Percentiles rank a stretch among this genome's conserved stretches.
phyloP scores from a whole-genome alignment of 2,888 invertebrate genomes.

The Nomada ferruginata region DNA sequence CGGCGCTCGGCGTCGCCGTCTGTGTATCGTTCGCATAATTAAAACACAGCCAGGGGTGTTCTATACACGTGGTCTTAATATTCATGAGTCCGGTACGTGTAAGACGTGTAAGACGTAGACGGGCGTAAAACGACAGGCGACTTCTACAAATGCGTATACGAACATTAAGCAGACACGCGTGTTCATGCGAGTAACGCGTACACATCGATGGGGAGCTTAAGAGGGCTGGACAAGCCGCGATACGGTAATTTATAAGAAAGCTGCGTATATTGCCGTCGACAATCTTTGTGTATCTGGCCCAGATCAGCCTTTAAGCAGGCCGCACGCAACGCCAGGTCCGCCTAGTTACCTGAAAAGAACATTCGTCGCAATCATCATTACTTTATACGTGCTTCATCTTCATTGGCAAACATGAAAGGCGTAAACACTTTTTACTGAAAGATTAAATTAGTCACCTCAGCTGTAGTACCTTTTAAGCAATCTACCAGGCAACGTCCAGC shows the following conservation, averaged over 20 bases:
- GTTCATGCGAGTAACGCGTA: background rate
- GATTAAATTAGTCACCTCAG: too few species aligned
- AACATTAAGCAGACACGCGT: background rate
- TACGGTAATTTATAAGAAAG: constrained; percentile 67
- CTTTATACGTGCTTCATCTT: background rate
- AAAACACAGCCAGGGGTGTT: constrained; percentile 23
- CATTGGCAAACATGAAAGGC: too few species aligned
- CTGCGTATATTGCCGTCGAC: constrained; percentile 63
- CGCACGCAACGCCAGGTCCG: constrained; percentile 77
- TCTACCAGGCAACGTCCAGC: too few species aligned
- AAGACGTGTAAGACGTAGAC: background rate
- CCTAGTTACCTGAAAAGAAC: constrained; percentile 26
- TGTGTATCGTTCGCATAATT: constrained; percentile 45
- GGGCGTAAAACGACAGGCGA: constrained; percentile 25
- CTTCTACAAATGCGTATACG: constrained; percentile 16
- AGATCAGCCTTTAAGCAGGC: constrained; percentile 80
- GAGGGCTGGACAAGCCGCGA: constrained; percentile 26
- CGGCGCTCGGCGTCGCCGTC: background rate
- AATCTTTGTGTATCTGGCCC: constrained; percentile 81
- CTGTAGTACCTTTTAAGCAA: too few species aligned
- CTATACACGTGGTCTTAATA: constrained; percentile 48
- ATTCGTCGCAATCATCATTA: constrained; percentile 4
- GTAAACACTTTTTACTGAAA: too few species aligned
- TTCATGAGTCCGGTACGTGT: constrained; percentile 54
- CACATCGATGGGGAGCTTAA: constrained; percentile 1